A percentile compares a stretch with the other conserved stretches of the same genome.
Evolutionary conservation across 2,888 invertebrate genomes (phyloP).

Genomic region (Leptarthrus brevirostris): DNA sequence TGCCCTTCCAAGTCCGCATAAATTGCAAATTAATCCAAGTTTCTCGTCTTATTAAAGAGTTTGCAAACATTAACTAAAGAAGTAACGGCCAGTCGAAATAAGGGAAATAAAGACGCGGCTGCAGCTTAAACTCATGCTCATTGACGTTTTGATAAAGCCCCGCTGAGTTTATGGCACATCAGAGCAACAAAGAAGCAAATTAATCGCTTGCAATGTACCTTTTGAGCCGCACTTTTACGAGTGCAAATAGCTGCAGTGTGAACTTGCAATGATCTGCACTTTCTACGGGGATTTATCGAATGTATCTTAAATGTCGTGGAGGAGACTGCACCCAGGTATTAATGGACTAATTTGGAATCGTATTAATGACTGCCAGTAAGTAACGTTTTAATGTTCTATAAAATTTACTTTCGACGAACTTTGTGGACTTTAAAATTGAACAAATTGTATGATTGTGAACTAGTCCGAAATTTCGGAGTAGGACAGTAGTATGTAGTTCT

Average conservation of each 20-base stretch:
- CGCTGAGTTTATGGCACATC: slow-evolving; percentile 18
- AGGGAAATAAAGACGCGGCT: neutral
- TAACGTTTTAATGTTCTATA: neutral
- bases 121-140: neutral
- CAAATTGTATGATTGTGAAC: no score
- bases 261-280: slow-evolving; percentile 11
- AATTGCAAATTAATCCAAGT: slow-evolving; percentile 24
- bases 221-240: neutral
- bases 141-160: slow-evolving; percentile 13
- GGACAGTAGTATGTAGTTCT: no score
- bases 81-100: neutral
- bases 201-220: neutral
- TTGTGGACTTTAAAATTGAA: no score
- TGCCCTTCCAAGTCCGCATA: neutral
- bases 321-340: slow-evolving; percentile 1
- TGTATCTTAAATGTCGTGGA: slow-evolving; percentile 18
- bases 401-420: no score
- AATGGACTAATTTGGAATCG: slow-evolving; percentile 10
- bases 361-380: slow-evolving; percentile 10
- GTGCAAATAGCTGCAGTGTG: neutral
- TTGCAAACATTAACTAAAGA: neutral
- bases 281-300: slow-evolving; percentile 10
- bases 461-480: no score
- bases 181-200: slow-evolving; percentile 23
- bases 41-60: slow-evolving; percentile 10